phyloP scores from a whole-genome alignment of 2,797 vertebrate species.

The Craterocephalus amniculus region DNA sequence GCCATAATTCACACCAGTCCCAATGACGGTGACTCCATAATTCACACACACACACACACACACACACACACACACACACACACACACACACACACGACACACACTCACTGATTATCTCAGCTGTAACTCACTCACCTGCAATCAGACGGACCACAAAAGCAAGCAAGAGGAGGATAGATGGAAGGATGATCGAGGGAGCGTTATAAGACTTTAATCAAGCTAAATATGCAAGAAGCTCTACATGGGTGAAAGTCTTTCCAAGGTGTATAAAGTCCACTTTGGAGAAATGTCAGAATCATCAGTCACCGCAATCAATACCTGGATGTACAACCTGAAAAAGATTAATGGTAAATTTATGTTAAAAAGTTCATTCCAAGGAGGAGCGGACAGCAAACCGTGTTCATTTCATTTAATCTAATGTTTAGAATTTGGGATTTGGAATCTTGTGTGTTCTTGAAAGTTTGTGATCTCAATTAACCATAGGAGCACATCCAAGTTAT shows the following conservation, averaged over 20 bases:
- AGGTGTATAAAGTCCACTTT: conserved; percentile 17
- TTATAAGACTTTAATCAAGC: conserved; percentile 28
- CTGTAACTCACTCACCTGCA: conserved; percentile 71
- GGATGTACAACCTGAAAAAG: neutral
- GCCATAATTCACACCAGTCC: conserved; percentile 72
- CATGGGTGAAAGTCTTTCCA: conserved; percentile 2
- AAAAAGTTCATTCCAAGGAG: neutral
- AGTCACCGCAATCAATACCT: conserved; percentile 15
- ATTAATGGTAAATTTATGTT: conserved; percentile 12
- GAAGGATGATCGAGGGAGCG: conserved; percentile 23
- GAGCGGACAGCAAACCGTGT: conserved; percentile 5
- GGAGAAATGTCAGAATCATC: conserved; percentile 3
- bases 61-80: conserved; percentile 47
- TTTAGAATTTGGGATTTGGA: conserved; percentile 14
- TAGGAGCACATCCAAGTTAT: conserved; percentile 5
- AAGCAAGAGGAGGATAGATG: conserved; percentile 20
- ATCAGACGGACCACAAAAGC: conserved; percentile 50
- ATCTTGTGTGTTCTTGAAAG: conserved; percentile 26
- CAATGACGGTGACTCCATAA: conserved; percentile 65
- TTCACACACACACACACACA: conserved; percentile 63
- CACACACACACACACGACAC: conserved; percentile 52
- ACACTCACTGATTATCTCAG: conserved; percentile 64
- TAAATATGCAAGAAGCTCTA: conserved; percentile 29
- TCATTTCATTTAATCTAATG: conserved; percentile 7
- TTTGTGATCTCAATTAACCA: conserved; percentile 4